phyloP scores from a whole-genome alignment of 2,888 invertebrate species.

The Caenorhabditis sinica region DNA sequence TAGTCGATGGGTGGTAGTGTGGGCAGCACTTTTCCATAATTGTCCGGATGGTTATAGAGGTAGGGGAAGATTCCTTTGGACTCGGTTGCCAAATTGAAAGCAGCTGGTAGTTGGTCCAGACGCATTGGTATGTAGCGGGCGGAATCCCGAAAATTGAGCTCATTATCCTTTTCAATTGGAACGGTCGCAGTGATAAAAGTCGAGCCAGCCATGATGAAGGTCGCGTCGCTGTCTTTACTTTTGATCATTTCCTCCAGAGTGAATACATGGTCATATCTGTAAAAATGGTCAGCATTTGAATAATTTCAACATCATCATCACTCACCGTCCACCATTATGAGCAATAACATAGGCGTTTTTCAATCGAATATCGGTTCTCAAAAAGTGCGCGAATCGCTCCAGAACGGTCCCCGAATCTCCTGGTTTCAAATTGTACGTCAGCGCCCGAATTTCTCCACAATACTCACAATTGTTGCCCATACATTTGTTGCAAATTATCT shows the following conservation, averaged over 20 bases:
- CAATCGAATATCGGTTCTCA: background rate
- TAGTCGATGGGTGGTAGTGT: background rate
- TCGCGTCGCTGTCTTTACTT: background rate
- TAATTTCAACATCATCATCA: background rate
- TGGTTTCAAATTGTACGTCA: no score
- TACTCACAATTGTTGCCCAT: no score
- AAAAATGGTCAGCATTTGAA: background rate
- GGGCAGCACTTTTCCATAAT: background rate
- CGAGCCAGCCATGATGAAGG: background rate
- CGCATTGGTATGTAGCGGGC: background rate
- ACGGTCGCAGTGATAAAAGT: background rate
- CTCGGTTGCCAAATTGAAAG: background rate
- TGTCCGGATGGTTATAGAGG: slow-evolving; percentile 12
- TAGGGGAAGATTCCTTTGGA: slow-evolving; percentile 25
- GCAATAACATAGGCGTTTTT: no score
- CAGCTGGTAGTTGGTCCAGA: background rate
- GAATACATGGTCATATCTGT: slow-evolving; percentile 20
- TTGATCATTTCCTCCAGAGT: background rate
- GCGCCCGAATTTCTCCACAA: no score
- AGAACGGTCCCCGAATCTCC: background rate
- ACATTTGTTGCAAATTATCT: no score
- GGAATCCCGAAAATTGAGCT: background rate
- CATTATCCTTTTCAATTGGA: background rate
- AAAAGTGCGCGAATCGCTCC: background rate
- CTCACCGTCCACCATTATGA: slow-evolving; percentile 13